These are phyloP conservation scores for Schlechtendalia chinensis DNA, from an alignment of 1,140 invertebrate species.

Conservation along the genomic window DNA sequence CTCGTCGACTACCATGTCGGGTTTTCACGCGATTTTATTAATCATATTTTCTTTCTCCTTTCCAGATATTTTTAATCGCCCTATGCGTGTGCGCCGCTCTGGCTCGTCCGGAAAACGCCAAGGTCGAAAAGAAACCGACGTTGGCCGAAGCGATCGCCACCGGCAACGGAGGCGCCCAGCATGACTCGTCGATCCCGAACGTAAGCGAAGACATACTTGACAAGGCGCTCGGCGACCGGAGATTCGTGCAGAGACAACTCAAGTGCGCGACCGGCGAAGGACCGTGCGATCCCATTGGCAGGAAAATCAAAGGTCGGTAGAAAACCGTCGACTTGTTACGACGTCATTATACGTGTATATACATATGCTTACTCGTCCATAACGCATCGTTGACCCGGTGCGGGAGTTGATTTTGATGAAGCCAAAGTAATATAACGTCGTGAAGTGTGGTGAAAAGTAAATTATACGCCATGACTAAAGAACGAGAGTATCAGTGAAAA, in stretches of 20 bases:
- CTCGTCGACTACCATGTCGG: too few relatives aligned
- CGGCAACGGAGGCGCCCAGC: neutral
- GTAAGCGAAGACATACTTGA: constrained; percentile 63
- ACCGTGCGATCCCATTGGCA: constrained; percentile 68
- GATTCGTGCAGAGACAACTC: constrained; percentile 68
- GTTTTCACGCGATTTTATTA: too few relatives aligned
- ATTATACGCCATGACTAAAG: too few relatives aligned
- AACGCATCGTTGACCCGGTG: too few relatives aligned
- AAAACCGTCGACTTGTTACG: neutral
- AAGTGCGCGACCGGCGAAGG: constrained; percentile 71
- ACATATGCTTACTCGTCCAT: too few relatives aligned
- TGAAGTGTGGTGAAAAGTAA: too few relatives aligned
- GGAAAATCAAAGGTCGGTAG: constrained; percentile 68
- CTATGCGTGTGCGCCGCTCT: neutral
- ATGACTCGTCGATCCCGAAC: neutral
- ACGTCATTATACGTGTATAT: too few relatives aligned
- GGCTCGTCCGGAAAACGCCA: neutral
- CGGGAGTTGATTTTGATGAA: too few relatives aligned
- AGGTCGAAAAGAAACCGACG: neutral
- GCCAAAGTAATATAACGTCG: too few relatives aligned
- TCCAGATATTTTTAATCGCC: neutral
- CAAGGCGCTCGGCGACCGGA: constrained; percentile 65
- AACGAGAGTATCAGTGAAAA: too few relatives aligned
- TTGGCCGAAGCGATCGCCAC: neutral
- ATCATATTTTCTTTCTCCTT: too few relatives aligned